Evolutionary conservation across 2,113 vertebrate genomes (phyloP).

Genomic region (Catagonus wagneri): DNA sequence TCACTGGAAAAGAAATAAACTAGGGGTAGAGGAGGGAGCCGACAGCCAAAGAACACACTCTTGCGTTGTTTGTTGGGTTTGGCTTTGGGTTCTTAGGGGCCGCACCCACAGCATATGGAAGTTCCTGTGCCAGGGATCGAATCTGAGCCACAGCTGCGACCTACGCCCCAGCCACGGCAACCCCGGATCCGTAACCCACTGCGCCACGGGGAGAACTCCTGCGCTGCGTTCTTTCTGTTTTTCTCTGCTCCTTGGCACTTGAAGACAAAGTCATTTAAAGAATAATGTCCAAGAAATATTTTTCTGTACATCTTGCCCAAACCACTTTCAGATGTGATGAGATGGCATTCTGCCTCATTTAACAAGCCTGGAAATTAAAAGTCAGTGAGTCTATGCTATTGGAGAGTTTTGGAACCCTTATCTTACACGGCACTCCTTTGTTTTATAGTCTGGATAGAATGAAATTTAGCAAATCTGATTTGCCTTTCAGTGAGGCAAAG

Average conservation of each 20-base stretch:
- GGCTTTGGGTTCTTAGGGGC: too few species aligned
- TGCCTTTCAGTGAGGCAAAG: conserved; percentile 41
- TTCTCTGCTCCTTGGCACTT: conserved; percentile 23
- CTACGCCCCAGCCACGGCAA: too few species aligned
- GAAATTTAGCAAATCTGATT: conserved; percentile 62
- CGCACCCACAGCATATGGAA: too few species aligned
- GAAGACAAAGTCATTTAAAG: conserved; percentile 52
- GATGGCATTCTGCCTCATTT: conserved; percentile 72
- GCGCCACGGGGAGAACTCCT: too few species aligned
- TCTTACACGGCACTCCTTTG: conserved; percentile 70
- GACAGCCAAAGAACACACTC: not conserved
- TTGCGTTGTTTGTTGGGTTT: too few species aligned
- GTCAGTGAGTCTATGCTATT: conserved; percentile 60
- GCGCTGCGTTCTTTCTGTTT: not conserved
- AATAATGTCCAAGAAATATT: conserved; percentile 55
- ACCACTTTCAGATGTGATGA: conserved; percentile 67
- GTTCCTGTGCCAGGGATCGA: too few species aligned
- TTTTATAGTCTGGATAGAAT: conserved; percentile 63
- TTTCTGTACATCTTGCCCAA: conserved; percentile 55
- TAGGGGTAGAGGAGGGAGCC: not conserved
- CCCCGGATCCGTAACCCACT: too few species aligned
- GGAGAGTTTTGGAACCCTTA: conserved; percentile 67
- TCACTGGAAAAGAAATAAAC: not conserved
- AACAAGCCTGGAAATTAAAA: conserved; percentile 63
- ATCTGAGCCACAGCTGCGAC: too few species aligned